A percentile compares a stretch with the other conserved stretches of the same genome.
Conservation (phyloP, 1,140 invertebrate genomes). For the Pectinophora gossypiella region DNA sequence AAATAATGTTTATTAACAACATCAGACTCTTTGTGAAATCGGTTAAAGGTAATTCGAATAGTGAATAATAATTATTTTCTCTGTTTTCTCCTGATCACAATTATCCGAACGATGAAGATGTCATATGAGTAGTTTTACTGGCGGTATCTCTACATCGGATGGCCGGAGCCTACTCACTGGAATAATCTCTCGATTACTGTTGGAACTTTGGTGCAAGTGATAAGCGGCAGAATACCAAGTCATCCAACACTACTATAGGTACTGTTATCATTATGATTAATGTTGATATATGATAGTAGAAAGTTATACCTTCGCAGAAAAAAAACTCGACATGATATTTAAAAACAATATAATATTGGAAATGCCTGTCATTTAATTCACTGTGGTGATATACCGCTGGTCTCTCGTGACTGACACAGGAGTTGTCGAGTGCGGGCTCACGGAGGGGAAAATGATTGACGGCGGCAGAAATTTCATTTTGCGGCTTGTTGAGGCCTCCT, state of each 20-base stretch:
- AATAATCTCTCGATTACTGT: conserved; percentile 54
- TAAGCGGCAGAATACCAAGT: too few relatives aligned
- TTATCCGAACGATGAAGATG: too few relatives aligned
- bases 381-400: background rate
- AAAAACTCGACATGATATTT: too few relatives aligned
- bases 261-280: too few relatives aligned
- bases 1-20: background rate
- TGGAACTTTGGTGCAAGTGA: conserved; percentile 11
- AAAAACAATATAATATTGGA: too few relatives aligned
- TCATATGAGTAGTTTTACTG: conserved; percentile 43
- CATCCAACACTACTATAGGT: too few relatives aligned
- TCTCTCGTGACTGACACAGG: background rate
- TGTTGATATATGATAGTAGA: too few relatives aligned
- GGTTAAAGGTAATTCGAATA: too few relatives aligned
- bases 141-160: conserved; percentile 29
- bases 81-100: too few relatives aligned
- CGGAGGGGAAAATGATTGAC: conserved; percentile 72
- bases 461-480: conserved; percentile 69
- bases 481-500: conserved; percentile 66
- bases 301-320: too few relatives aligned
- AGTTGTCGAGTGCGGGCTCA: conserved; percentile 19
- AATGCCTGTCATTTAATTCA: background rate
- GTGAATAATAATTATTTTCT: too few relatives aligned
- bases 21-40: too few relatives aligned
- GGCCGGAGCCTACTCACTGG: conserved; percentile 38